Evolutionary conservation across 1,140 invertebrate genomes (phyloP).

Genomic region (Drosophila albomicans): DNA sequence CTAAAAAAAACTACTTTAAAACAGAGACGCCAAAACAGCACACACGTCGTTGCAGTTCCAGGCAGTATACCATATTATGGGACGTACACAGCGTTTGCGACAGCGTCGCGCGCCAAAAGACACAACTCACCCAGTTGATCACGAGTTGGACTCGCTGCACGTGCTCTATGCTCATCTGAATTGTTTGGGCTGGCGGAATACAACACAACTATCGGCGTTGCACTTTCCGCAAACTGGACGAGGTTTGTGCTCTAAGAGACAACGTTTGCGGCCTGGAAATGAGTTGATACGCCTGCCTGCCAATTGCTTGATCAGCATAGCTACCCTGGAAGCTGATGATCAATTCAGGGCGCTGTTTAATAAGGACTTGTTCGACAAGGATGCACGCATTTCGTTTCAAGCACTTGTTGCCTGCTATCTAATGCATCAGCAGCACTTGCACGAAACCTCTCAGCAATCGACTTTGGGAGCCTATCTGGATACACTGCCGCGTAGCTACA

Average conservation of each 20-base stretch:
- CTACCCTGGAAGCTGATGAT: conserved; percentile 65
- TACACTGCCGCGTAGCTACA: conserved; percentile 86
- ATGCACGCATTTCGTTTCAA: conserved; percentile 85
- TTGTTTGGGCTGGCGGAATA: conserved; percentile 66
- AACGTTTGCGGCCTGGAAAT: conserved; percentile 40
- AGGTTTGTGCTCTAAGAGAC: conserved; percentile 68
- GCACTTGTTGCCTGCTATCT: conserved; percentile 88
- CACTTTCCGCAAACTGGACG: conserved; percentile 63
- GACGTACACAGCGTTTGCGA: conserved; percentile 67
- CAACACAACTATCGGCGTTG: conserved; percentile 49
- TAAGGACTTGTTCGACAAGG: conserved; percentile 53
- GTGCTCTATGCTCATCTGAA: conserved; percentile 58
- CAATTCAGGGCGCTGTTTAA: conserved; percentile 68
- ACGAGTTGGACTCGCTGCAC: conserved; percentile 26
- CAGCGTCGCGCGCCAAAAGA: conserved; percentile 27
- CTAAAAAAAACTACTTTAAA: conserved; percentile 16
- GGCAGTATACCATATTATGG: conserved; percentile 47
- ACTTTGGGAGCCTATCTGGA: conserved; percentile 86
- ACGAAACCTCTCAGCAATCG: conserved; percentile 61
- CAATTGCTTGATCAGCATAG: conserved; percentile 66
- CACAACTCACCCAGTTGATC: conserved; percentile 1
- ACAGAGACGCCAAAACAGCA: conserved; percentile 66
- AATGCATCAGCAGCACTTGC: conserved; percentile 86
- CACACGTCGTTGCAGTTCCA: conserved; percentile 56
- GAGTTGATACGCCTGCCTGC: conserved; percentile 69